These are phyloP conservation scores for Drosophila kikkawai DNA, from an alignment of 1,140 invertebrate species.

Conservation along the genomic window DNA sequence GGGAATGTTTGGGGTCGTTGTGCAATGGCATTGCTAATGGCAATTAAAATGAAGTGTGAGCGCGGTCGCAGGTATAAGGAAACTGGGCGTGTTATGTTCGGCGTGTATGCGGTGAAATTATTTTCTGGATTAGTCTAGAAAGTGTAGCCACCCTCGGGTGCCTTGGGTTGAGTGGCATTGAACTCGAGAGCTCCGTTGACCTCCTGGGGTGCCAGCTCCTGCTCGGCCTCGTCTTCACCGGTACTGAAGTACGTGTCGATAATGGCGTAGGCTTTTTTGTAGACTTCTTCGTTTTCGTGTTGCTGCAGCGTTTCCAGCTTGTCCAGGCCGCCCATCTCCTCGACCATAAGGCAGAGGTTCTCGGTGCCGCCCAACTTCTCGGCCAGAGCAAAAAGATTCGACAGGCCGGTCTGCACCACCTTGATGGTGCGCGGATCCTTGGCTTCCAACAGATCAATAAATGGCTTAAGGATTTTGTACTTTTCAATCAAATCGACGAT, in stretches of 20 bases:
- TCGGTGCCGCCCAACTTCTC: slow-evolving; percentile 91
- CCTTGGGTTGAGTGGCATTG: slow-evolving; percentile 71
- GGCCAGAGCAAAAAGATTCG: slow-evolving; percentile 90
- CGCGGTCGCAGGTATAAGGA: slow-evolving; percentile 56
- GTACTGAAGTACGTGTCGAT: slow-evolving; percentile 93
- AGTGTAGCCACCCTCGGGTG: slow-evolving; percentile 78
- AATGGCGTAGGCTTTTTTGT: slow-evolving; percentile 92
- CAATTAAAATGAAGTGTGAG: slow-evolving; percentile 29
- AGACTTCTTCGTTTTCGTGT: slow-evolving; percentile 98
- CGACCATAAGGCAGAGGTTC: slow-evolving; percentile 91
- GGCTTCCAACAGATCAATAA: slow-evolving; percentile 92
- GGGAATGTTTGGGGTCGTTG: neutral
- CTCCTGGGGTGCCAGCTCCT: slow-evolving; percentile 80
- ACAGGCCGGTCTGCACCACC: slow-evolving; percentile 95
- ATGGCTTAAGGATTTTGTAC: slow-evolving; percentile 93
- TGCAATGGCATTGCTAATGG: slow-evolving; percentile 13
- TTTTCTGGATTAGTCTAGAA: slow-evolving; percentile 56
- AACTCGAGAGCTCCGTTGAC: slow-evolving; percentile 81
- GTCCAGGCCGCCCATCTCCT: slow-evolving; percentile 95
- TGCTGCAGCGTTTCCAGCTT: slow-evolving; percentile 97
- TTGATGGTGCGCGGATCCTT: slow-evolving; percentile 92
- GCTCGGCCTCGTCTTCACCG: slow-evolving; percentile 85
- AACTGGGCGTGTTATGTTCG: slow-evolving; percentile 11
- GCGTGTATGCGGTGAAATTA: slow-evolving; percentile 10
- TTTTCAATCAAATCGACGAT: slow-evolving; percentile 92